A percentile compares a stretch with the other conserved stretches of the same genome.
Evolutionary conservation across 2,797 vertebrate genomes (phyloP).

Genomic region (Hemitrygon akajei): DNA sequence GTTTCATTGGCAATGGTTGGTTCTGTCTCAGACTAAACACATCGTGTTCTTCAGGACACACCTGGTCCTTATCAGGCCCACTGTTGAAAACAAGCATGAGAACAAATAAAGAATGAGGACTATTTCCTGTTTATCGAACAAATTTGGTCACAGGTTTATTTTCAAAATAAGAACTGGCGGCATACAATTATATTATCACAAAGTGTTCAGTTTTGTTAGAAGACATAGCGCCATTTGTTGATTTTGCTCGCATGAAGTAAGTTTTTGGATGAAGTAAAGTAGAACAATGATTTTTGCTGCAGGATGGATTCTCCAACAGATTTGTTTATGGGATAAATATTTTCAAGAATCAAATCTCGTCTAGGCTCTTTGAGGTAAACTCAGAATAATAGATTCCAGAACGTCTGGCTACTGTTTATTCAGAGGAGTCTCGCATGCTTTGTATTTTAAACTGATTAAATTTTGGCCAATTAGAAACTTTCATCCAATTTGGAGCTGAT

Average conservation of each 20-base stretch:
- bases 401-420: constrained; percentile 67
- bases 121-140: constrained; percentile 54
- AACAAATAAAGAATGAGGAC: constrained; percentile 56
- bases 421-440: constrained; percentile 50
- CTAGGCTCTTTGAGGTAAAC: constrained; percentile 77
- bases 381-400: constrained; percentile 67
- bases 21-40: constrained; percentile 77
- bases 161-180: constrained; percentile 51
- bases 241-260: constrained; percentile 54
- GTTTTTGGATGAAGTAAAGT: constrained; percentile 53
- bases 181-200: constrained; percentile 52
- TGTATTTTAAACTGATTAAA: constrained; percentile 53
- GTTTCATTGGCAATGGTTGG: constrained; percentile 52
- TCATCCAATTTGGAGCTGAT: constrained; percentile 50
- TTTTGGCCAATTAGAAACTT: constrained; percentile 52
- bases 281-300: constrained; percentile 64
- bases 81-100: constrained; percentile 56
- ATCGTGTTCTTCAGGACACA: constrained; percentile 68
- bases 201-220: constrained; percentile 55
- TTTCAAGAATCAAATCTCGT: constrained; percentile 46
- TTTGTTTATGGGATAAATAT: constrained; percentile 63
- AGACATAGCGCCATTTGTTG: constrained; percentile 70
- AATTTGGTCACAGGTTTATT: constrained; percentile 57
- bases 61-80: constrained; percentile 75
- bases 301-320: constrained; percentile 69